Evolutionary conservation across 2,113 vertebrate genomes (phyloP).

Genomic region (Sakesphorus luctuosus): DNA sequence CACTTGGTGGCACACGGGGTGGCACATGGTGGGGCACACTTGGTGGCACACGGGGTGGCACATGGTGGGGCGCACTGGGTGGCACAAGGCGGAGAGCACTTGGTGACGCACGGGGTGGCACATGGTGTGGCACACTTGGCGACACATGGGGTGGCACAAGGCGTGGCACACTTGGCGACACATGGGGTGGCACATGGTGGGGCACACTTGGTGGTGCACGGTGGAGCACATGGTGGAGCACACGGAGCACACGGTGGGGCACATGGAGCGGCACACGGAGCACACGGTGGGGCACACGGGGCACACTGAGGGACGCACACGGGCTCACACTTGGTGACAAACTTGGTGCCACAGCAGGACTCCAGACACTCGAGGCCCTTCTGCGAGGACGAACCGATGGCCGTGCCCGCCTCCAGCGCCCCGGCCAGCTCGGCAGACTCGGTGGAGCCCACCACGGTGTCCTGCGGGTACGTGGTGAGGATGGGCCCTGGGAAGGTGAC

Average conservation of each 20-base stretch:
- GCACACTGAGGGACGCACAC: not conserved
- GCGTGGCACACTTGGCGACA: not conserved
- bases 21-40: not conserved
- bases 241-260: not conserved
- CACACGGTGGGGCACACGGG: not conserved
- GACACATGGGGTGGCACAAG: not conserved
- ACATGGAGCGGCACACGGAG: not conserved
- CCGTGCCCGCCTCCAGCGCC: fast-evolving
- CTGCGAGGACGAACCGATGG: not conserved
- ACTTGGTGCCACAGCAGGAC: not conserved
- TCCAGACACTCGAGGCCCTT: not conserved
- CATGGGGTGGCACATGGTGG: not conserved
- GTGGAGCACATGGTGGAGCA: not conserved
- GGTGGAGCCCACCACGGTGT: constrained; percentile 21
- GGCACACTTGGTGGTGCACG: not conserved
- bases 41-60: not conserved
- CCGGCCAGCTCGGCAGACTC: not conserved
- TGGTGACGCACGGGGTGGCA: not conserved
- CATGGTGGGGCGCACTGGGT: not conserved
- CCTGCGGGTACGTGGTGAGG: constrained; percentile 57
- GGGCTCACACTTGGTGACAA: not conserved
- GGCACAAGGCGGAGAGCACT: not conserved
- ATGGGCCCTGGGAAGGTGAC: constrained; percentile 59
- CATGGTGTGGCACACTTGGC: not conserved
- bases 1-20: not conserved